Conservation (phyloP, 1,140 invertebrate species). For the Meloidogyne exigua region DNA sequence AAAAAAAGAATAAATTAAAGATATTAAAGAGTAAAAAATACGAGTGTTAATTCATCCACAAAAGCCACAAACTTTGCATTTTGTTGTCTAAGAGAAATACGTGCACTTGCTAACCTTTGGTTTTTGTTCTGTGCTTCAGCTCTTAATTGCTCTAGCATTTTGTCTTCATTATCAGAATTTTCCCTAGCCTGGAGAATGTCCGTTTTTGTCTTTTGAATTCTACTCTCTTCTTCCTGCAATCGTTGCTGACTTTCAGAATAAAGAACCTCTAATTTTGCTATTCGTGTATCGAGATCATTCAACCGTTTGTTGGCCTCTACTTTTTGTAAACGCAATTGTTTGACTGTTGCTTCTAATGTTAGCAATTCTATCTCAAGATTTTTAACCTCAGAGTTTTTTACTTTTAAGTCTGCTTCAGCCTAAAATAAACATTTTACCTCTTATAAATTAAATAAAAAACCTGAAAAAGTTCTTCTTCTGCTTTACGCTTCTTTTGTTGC, state of each 20-base stretch:
- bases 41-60: slow-evolving; percentile 42
- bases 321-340: slow-evolving; percentile 93
- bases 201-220: slow-evolving; percentile 32
- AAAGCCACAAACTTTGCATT: slow-evolving; percentile 42
- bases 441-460: too few species aligned
- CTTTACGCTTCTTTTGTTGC: slow-evolving; percentile 42
- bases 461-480: slow-evolving; percentile 49
- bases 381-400: slow-evolving; percentile 52
- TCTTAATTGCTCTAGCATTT: slow-evolving; percentile 20
- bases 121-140: slow-evolving; percentile 19
- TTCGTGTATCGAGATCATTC: slow-evolving; percentile 78
- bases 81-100: slow-evolving; percentile 8
- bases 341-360: slow-evolving; percentile 84
- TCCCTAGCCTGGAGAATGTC: slow-evolving; percentile 43
- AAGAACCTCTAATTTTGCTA: slow-evolving; percentile 71
- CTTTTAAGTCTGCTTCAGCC: slow-evolving; percentile 49
- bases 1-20: neutral
- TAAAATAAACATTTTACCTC: slow-evolving; percentile 22
- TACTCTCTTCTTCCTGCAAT: slow-evolving; percentile 41
- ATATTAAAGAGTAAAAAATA: neutral
- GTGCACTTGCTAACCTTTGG: neutral
- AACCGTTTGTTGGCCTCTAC: slow-evolving; percentile 89
- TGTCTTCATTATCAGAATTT: slow-evolving; percentile 32
- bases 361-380: slow-evolving; percentile 67
- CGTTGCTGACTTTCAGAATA: slow-evolving; percentile 29